Evolutionary conservation across 1,140 invertebrate species (phyloP).

Genomic region (Agrypnia vestita): DNA sequence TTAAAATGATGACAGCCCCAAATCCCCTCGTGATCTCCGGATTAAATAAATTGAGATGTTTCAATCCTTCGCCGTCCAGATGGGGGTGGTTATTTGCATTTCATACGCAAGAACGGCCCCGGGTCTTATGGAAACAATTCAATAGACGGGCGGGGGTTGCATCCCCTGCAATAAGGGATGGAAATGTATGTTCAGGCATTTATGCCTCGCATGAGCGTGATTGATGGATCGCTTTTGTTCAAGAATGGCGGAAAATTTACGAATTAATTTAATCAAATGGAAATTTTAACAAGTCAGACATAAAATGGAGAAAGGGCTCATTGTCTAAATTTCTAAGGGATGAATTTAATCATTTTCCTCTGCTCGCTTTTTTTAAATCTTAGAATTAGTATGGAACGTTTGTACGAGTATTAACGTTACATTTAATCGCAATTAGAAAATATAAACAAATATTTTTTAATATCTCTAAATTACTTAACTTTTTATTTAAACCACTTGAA

Average conservation of each 20-base stretch:
- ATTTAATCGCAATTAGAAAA: too few species aligned
- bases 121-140: constrained; percentile 43
- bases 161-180: constrained; percentile 8
- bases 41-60: constrained; percentile 59
- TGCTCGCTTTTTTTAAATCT: too few species aligned
- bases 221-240: constrained; percentile 8
- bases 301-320: neutral
- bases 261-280: constrained; percentile 11
- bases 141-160: neutral
- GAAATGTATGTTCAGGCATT: constrained; percentile 14
- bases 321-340: constrained; percentile 5
- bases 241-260: constrained; percentile 12
- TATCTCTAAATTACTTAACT: too few species aligned
- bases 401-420: too few species aligned
- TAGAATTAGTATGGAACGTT: too few species aligned
- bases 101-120: constrained; percentile 45
- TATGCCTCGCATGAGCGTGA: constrained; percentile 17
- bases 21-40: constrained; percentile 38
- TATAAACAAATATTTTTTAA: too few species aligned
- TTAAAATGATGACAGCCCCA: constrained; percentile 39
- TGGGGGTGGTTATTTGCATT: constrained; percentile 57
- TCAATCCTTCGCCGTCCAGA: constrained; percentile 56
- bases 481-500: too few species aligned
- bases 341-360: neutral
- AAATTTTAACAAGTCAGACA: too few species aligned